Base-by-base conservation (phyloP, 1,140 invertebrate species). In the Potamilus streckersoni region DNA sequence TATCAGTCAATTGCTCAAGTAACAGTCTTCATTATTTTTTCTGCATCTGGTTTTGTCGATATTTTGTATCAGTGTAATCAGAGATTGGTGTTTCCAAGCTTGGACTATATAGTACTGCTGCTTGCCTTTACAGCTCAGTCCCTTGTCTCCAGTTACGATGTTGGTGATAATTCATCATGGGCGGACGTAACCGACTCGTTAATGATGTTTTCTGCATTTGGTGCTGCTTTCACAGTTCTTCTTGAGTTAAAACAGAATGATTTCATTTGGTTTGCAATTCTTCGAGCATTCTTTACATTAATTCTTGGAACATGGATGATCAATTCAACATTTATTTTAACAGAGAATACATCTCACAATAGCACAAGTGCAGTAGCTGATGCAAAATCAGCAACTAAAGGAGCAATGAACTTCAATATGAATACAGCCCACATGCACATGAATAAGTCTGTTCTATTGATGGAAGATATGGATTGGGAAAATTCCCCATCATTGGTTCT, bases 231-330 rank as follows among this genome's bases (percentile, higher is more conserved):
- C 8, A 27, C 65, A 38, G 58, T 68, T 23, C 64, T 80, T 13
- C 19, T 83, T 31, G 83, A 84, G 60, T 76, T 79, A 56, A 76
- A 71, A 64, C 73, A 78, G 20, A n/a, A 63, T 6, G 61, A 71
- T 20, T 65, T 79, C n/a, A 74, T 83, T 15, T 70, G 81, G 15
- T 81, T 78, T n/a, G 71, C 81, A 2, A 59, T 85, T 16, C 60
- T 80, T 12, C 65, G 83, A 56, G 74, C 68, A 13, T 80, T 81
- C 31, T 73, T 77, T 15, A 71, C 80, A 17, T 55, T 83, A 67
- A 55, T 82, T 23, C 82, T 82, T 15, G 83, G 83, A 56, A 77
- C 82, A 19, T 85, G 83, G 83, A 64, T 74, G 20, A 49, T 80
- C n/a, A 80, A 85, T 31, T 4, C 38, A 49, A 65, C 76, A 15